Conservation (phyloP, 1,140 invertebrate species). For the Magallana ariakensis region DNA sequence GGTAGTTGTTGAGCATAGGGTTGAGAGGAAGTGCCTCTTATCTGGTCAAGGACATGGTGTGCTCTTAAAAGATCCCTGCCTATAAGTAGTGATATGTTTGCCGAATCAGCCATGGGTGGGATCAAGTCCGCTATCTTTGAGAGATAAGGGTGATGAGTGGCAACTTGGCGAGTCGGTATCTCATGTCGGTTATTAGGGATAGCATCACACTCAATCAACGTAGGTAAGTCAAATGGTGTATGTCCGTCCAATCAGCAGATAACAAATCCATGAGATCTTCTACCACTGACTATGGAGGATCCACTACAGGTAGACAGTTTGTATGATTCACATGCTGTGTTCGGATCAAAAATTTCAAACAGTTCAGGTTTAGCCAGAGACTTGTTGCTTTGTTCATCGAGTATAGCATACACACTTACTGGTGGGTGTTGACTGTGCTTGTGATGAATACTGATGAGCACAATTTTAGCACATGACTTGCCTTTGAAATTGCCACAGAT, state of each 20-base stretch:
- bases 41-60: constrained; percentile 56
- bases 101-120: constrained; percentile 17
- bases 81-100: constrained; percentile 44
- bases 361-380: constrained; percentile 20
- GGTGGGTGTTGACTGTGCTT: neutral
- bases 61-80: constrained; percentile 52
- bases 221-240: no score
- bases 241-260: no score
- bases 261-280: no score
- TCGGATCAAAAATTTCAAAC: constrained; percentile 14
- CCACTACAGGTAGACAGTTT: constrained; percentile 9
- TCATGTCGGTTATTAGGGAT: no score
- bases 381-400: constrained; percentile 49
- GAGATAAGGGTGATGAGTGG: constrained; percentile 38
- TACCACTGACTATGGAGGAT: neutral
- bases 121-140: neutral
- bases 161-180: no score
- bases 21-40: constrained; percentile 32
- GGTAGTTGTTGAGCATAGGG: constrained; percentile 55
- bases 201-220: no score
- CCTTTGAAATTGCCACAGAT: constrained; percentile 31
- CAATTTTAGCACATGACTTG: constrained; percentile 52
- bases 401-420: constrained; percentile 35
- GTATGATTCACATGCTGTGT: neutral
- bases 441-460: constrained; percentile 40